Conservation (phyloP, 2,888 invertebrate genomes). For the Latrodectus hesperus region DNA sequence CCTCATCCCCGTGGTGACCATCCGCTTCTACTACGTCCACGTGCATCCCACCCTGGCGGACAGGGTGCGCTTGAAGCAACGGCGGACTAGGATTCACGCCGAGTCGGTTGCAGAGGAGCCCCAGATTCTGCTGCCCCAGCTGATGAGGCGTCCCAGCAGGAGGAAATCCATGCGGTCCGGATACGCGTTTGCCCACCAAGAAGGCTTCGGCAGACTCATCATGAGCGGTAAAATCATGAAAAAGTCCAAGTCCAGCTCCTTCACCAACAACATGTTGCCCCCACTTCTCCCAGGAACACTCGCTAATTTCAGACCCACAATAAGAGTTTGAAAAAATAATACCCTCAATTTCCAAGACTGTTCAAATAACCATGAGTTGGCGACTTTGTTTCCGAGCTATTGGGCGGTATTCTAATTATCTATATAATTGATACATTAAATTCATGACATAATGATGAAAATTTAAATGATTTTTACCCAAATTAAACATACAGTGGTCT, state of each 20-base stretch:
- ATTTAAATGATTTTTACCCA: too few species aligned
- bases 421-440: too few species aligned
- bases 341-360: neutral
- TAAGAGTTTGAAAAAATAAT: constrained; percentile 32
- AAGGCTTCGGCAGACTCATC: constrained; percentile 96
- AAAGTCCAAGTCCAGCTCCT: constrained; percentile 69
- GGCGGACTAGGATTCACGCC: constrained; percentile 74
- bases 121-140: constrained; percentile 83
- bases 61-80: constrained; percentile 88
- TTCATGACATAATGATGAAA: too few species aligned
- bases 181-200: constrained; percentile 98
- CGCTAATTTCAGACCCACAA: constrained; percentile 43
- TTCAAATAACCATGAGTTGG: too few species aligned
- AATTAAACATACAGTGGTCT: too few species aligned
- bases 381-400: too few species aligned
- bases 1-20: constrained; percentile 93
- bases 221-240: constrained; percentile 96
- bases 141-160: constrained; percentile 89
- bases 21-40: constrained; percentile 95
- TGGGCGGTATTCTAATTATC: neutral
- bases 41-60: constrained; percentile 94
- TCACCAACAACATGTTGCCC: constrained; percentile 65
- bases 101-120: constrained; percentile 83
- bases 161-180: constrained; percentile 95
- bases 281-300: constrained; percentile 53